Base-by-base conservation (phyloP, 2,888 invertebrate species). In the Phengaris arion region DNA sequence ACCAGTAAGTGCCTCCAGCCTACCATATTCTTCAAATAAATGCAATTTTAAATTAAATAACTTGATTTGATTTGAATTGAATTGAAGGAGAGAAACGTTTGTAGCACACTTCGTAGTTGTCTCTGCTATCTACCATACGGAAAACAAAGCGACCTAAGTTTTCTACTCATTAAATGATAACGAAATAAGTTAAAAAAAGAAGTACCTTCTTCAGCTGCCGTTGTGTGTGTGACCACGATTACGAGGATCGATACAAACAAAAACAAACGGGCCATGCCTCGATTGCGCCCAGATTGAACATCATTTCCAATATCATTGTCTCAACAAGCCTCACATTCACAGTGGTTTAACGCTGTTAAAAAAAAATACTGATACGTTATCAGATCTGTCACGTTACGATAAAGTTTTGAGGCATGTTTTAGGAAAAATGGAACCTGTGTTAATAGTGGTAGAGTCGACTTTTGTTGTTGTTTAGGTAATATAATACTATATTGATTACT, bases 291-390 rank as follows among this genome's bases (percentile, higher is more conserved):
- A 10, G 3, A 35, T 72, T n/a, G 22, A 22, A 54, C 54, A 70
- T 68, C 45, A 68, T 72, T 72, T 72, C 72, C 52, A 72, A 72
- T 72, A 72, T 54, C 54, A 72, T 72, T 54, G 72, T 72, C 72
- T 54, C 52, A 72, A 72, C 72, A 35, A 52, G 22, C 51, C 72
- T 72, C 8, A 54, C 54, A 35, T 7, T 35, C 46, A 69, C 52
- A 35, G 72, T 35, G 15, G 52, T 78, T 80, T 76, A 77, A 78
- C 78, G 78, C 76, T 74, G 69, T 74, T 22, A 22, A 22, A 86
- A 87, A 85, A 86, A 83, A 79, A 82, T 79, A 80, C 78, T 85
- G 89, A 89, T 91, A 90, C 76, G 82, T 84, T 91, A 91, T 91
- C 90, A 86, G 79, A 90, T 90, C 84, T 84, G 83, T 82, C 80